phyloP scores from a whole-genome alignment of 2,113 vertebrate species.

The Manacus vitellinus region DNA sequence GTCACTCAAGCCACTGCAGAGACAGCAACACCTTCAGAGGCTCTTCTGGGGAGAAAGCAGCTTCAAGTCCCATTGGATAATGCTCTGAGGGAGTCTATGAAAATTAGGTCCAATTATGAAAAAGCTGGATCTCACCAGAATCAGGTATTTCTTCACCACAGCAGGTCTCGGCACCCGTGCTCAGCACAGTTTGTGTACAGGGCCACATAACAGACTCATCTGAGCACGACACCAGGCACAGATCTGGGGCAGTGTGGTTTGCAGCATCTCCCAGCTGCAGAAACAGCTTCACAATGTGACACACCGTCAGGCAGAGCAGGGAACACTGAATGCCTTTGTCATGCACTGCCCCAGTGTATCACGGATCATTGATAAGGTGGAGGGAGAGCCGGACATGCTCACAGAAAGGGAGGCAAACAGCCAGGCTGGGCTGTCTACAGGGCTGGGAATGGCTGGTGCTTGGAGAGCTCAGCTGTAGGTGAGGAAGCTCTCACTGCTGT shows the following conservation, averaged over 20 bases:
- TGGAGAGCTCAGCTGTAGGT: neutral
- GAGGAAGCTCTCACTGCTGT: rapidly evolving
- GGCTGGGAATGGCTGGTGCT: neutral
- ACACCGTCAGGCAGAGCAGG: neutral
- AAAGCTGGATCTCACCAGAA: neutral
- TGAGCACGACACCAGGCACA: rapidly evolving
- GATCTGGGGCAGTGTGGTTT: neutral
- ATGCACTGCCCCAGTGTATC: rapidly evolving
- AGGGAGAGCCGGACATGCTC: neutral
- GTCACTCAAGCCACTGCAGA: neutral
- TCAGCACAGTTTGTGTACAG: rapidly evolving
- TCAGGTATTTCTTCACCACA: neutral
- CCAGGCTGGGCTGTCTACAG: neutral
- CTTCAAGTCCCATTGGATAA: neutral
- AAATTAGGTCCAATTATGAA: neutral
- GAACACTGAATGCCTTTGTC: neutral
- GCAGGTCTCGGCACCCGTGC: neutral
- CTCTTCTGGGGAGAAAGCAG: neutral
- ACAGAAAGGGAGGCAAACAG: neutral
- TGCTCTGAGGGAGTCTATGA: neutral
- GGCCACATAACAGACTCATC: neutral
- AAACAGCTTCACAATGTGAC: neutral
- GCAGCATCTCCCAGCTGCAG: neutral
- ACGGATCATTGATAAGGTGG: neutral
- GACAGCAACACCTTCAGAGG: neutral